Percentiles rank a stretch among this genome's conserved stretches.
Evolutionary conservation across 2,797 vertebrate species (phyloP).

Genomic region (Cheirogaleus major): DNA sequence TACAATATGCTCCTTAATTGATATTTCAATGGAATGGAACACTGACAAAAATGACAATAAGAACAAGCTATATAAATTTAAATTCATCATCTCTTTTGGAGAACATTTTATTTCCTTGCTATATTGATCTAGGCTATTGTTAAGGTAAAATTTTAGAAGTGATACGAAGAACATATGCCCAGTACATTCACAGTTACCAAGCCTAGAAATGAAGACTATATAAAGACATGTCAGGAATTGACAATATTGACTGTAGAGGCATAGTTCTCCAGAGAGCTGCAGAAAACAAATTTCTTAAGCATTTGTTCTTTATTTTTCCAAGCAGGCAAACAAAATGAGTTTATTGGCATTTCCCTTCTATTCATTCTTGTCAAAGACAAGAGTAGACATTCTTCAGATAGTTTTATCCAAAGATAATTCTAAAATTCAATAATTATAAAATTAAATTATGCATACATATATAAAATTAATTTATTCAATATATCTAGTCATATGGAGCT

Average conservation of each 20-base stretch:
- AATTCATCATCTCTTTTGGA: background rate
- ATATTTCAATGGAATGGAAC: background rate
- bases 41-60: background rate
- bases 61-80: background rate
- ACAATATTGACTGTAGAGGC: background rate
- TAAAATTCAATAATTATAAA: constrained; percentile 30
- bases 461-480: background rate
- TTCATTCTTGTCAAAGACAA: background rate
- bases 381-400: background rate
- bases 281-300: background rate
- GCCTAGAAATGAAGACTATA: background rate
- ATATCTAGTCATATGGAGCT: background rate
- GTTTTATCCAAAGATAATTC: background rate
- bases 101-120: background rate
- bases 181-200: background rate
- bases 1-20: background rate
- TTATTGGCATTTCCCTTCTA: background rate
- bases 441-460: background rate
- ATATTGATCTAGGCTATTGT: background rate
- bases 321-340: background rate
- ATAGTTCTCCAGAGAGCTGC: background rate
- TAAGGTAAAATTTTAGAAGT: background rate
- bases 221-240: background rate
- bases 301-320: background rate
- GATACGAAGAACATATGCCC: background rate